Percentiles rank a stretch among this genome's conserved stretches.
Evolutionary conservation across 2,888 invertebrate species (phyloP).

Genomic region (Leptopterna dolabrata): DNA sequence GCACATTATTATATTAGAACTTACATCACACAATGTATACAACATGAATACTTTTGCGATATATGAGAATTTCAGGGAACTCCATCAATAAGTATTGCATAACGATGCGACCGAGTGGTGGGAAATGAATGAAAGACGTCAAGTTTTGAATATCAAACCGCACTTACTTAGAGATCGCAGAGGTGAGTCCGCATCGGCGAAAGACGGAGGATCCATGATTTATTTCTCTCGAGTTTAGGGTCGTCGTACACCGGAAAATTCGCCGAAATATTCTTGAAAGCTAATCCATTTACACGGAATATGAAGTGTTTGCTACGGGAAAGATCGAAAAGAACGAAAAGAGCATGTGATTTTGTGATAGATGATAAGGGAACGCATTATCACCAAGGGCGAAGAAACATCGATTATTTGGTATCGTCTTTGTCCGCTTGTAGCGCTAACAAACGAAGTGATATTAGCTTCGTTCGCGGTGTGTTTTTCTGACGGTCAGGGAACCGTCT

Average conservation of each 20-base stretch:
- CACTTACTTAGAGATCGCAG: conserved; percentile 57
- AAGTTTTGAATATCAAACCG: no score
- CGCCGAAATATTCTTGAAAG: neutral
- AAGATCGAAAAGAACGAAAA: neutral
- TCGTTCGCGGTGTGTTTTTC: no score
- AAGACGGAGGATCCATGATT: conserved; percentile 55
- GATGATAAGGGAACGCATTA: conserved; percentile 1
- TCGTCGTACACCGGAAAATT: neutral
- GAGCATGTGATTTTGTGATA: no score
- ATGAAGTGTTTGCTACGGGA: neutral
- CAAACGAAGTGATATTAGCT: neutral
- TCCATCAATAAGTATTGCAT: no score
- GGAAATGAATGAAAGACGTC: no score
- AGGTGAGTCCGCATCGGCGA: conserved; percentile 59
- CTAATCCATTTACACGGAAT: conserved; percentile 15
- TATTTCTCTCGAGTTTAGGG: neutral
- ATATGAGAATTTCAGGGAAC: no score
- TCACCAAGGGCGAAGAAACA: neutral
- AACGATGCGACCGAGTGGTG: no score
- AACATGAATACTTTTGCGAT: no score
- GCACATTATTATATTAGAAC: no score
- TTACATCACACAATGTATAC: no score
- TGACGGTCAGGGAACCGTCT: no score
- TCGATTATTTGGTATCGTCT: neutral
- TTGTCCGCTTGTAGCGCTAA: conserved; percentile 10